A percentile compares a stretch with the other conserved stretches of the same genome.
Evolutionary conservation across 2,113 vertebrate genomes (phyloP).

Genomic region (Fregata magnificens): DNA sequence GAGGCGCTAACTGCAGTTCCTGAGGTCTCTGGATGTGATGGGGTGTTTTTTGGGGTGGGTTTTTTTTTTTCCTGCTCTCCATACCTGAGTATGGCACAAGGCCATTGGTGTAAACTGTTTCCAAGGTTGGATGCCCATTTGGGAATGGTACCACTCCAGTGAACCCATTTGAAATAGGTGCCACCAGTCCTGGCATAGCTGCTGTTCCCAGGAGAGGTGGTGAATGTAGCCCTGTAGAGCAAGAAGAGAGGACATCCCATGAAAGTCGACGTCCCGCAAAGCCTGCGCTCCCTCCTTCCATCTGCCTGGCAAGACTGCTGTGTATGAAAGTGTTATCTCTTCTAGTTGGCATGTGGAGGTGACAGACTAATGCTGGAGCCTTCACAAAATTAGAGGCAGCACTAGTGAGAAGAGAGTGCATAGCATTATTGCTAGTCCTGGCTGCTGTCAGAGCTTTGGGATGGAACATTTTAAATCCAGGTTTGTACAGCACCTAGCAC

Average conservation of each 20-base stretch:
- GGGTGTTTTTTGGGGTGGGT: too few species aligned
- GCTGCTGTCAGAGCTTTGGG: neutral
- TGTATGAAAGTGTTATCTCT: neutral
- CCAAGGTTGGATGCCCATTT: slow-evolving; percentile 90
- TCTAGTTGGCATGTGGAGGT: neutral
- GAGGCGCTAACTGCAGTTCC: neutral
- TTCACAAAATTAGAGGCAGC: neutral
- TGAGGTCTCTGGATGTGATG: neutral
- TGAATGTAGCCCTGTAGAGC: slow-evolving; percentile 87
- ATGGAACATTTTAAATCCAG: neutral
- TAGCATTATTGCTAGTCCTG: neutral
- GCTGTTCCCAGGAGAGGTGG: slow-evolving; percentile 92
- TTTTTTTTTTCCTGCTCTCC: neutral
- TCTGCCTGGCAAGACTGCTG: neutral
- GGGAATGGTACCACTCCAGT: slow-evolving; percentile 92
- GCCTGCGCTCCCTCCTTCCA: neutral
- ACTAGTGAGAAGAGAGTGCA: neutral
- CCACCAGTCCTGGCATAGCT: slow-evolving; percentile 87
- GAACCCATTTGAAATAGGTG: slow-evolving; percentile 92
- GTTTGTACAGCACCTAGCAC: neutral
- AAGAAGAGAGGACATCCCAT: neutral
- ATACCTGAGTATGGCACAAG: slow-evolving; percentile 90
- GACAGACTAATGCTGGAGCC: neutral
- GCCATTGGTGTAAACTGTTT: slow-evolving; percentile 93
- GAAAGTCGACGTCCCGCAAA: neutral